Base-by-base conservation (phyloP, 1,140 invertebrate genomes). In the Stenopsyche tienmushanensis region DNA sequence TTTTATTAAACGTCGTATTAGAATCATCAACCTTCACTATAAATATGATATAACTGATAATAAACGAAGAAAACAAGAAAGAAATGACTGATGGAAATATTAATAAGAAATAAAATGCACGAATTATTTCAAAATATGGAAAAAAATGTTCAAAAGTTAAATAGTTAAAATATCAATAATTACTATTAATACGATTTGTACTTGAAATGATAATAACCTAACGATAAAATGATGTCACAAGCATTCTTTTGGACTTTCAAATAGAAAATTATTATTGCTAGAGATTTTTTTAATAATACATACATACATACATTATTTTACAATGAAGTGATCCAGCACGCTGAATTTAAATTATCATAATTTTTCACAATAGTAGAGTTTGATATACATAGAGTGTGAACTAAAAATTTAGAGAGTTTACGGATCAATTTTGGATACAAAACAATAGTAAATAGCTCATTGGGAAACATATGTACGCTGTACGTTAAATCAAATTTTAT, bases 111-210 rank as follows among this genome's bases (percentile, higher is more conserved):
- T n/a, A n/a, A n/a, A n/a, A n/a, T n/a, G n/a, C n/a, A n/a, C n/a
- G n/a, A n/a, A n/a, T n/a, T n/a, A n/a, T n/a, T n/a, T n/a, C n/a
- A n/a, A n/a, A n/a, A n/a, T n/a, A n/a, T n/a, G n/a, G n/a, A n/a
- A n/a, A n/a, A n/a, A n/a, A n/a, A n/a, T n/a, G n/a, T n/a, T n/a
- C n/a, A n/a, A n/a, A n/a, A n/a, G n/a, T n/a, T n/a, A n/a, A n/a
- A n/a, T n/a, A n/a, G n/a, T n/a, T n/a, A n/a, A n/a, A n/a, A n/a
- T n/a, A n/a, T n/a, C n/a, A n/a, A n/a, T n/a, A n/a, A n/a, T n/a
- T n/a, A 60, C 59, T 50, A 70, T 60, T 53, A 70, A 60, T 20
- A 65, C 59, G 57, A 70, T 70, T 70, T 70, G 68, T 70, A 70
- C 68, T 70, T 66, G 53, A 70, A 70, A 70, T 70, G 59, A 52